Base-by-base conservation (phyloP, 2,888 invertebrate species). In the Heliconius ethilla region DNA sequence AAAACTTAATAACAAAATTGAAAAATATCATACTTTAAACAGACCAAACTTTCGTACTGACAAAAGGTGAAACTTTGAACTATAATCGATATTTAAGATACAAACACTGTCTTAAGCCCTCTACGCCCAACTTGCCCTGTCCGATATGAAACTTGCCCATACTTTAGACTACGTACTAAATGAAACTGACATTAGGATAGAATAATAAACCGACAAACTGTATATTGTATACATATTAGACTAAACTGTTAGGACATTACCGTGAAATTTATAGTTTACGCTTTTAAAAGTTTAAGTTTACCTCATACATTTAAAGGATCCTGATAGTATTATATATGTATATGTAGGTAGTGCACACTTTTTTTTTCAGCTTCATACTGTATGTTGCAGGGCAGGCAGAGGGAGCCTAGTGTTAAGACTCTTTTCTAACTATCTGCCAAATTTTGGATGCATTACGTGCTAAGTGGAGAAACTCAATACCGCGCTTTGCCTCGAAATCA, bases 101-200 rank as follows among this genome's bases (percentile, higher is more conserved):
- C 40, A 25, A 15, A 29, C 59, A 27, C 13, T 62, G 59, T 40
- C 73, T 67, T 67, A 59, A 74, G 59, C 73, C n/a, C 37, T 51
- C 65, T 65, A 76, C 74, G 73, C 59, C 67, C n/a, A 77, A 77
- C 73, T 77, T 77, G 62, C 59, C 7, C 40, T 67, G 62, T 67
- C 73, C 66, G 29, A 75, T 79, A 67, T 77, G 62, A 74, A 75
- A 80, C 79, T 80, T 77, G 79, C 62, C 73, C 77, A 77, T 77
- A 74, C 73, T 79, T 77, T 79, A 78, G 62, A 78, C 72, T 75
- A 65, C 55, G 55, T 75, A 73, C 75, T 70, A 27, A 75, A 80
- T 78, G 62, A 69, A 80, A 80, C 78, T 76, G 73, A 70, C 75
- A 76, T 79, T 77, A 70, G 75, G 37, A 66, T 37, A 45, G 59